Evolutionary conservation across 2,113 vertebrate species (phyloP), one percentile per base, ranked within the genome.

Genomic region (Meriones unguiculatus): DNA sequence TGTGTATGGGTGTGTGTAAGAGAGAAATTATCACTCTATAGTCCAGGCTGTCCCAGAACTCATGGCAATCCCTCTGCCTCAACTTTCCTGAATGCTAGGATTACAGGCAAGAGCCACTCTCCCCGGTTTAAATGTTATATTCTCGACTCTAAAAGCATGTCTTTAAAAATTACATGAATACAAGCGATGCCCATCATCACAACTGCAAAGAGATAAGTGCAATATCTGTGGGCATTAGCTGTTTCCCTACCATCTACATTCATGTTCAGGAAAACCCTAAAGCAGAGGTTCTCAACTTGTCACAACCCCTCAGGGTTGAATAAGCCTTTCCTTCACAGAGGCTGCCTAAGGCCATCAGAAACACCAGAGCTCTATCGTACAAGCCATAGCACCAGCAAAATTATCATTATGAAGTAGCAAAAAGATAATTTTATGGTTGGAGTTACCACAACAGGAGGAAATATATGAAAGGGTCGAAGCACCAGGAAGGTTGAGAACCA

Each of bases 121-220:
- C 9, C 46, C 12, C 24, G 24, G 67, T 35, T 72, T 70, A 87
- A 87, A 70, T 87, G 6, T 25, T 50, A 25, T 20, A 95, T 89
- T 96, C 28, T 93, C 87, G 73, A 90, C 80, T 20, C 67, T 15
- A 91, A 24, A 93, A n/a, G 9, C 85, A 5, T 70, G 17, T 70
- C 89, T 91, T 91, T 91, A 1, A 80, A 95, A 94, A 90, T 90
- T 87, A 41, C 24, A 25, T 84, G 52, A 90, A 32, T 17, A 84
- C 20, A 10, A 59, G n/a, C 41, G 87, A 20, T 87, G 50, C 67
- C 38, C 38, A 91, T n/a, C 1, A 50, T 13, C 84, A 54, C 28
- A 85, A 11, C 81, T 77, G 88, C 65, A 3, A 30, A 46, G 18
- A 52, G 80, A 78, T 32, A 94, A n/a, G 52, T 2, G 2, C 25